Conservation (phyloP, 2,888 invertebrate genomes). For the Tinea pellionella region DNA sequence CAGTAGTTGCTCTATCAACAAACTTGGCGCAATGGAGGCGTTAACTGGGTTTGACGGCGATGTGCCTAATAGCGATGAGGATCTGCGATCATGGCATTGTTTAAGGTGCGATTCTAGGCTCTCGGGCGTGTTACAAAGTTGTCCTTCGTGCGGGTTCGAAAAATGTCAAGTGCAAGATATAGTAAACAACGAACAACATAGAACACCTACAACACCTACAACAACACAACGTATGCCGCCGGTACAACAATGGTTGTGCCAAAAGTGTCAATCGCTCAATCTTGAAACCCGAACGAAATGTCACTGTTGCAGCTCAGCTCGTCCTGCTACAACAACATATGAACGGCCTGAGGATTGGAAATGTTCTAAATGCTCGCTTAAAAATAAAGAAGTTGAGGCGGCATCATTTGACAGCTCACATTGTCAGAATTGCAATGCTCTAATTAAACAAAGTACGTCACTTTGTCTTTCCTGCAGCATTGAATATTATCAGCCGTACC, state of each 20-base stretch:
- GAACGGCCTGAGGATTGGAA: no score
- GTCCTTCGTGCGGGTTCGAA: not conserved
- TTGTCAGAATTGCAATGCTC: no score
- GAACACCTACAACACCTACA: no score
- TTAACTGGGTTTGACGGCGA: not conserved
- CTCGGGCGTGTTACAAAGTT: not conserved
- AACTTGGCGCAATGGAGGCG: not conserved
- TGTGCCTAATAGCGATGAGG: not conserved
- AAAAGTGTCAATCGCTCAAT: not conserved
- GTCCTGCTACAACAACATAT: not conserved
- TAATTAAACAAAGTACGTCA: no score
- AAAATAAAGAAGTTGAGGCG: no score
- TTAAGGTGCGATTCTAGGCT: not conserved
- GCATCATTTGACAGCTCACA: no score
- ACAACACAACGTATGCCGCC: no score
- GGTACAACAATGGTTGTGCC: not conserved
- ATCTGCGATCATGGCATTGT: not conserved
- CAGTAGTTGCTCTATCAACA: not conserved
- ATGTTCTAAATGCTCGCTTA: no score
- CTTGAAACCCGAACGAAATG: not conserved
- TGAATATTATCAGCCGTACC: not conserved
- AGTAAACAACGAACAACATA: no score
- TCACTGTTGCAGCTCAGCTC: not conserved
- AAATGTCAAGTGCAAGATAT: not conserved
- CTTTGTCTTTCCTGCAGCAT: not conserved